Base-by-base conservation (phyloP, 2,797 vertebrate genomes). In the Phyllotis vaccarum region DNA sequence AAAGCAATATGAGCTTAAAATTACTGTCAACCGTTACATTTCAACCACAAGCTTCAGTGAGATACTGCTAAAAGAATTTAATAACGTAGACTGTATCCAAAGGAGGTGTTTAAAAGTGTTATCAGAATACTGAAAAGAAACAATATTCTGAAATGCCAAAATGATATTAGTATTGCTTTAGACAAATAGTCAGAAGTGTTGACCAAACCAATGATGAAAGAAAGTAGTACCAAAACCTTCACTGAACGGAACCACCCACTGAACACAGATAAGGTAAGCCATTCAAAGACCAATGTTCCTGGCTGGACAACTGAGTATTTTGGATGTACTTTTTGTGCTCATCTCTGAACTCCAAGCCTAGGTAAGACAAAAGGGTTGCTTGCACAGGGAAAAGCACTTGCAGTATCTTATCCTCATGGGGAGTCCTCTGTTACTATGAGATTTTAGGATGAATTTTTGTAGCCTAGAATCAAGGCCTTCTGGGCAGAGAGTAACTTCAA, bases 21-120 rank as follows among this genome's bases (percentile, higher is more conserved):
- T 92, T 90, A 96, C 89, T 83, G 31, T 43, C 78, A n/a, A 76
- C 10, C 49, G 86, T n/a, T n/a, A 95, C 91, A 82, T 92, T 82
- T 88, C 76, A 91, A 64, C 7, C 78, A 49, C 76, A 91, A 86
- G 5, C 56, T 92, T 95, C 27, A 82, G 29, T 22, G 52, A 40
- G 13, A 86, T 43, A 31, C 70, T 43, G 6, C 81, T 64, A 10
- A 43, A 79, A 90, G 70, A 90, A 5, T 1, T 74, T 74, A 89
- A 88, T 62, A 74, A 54, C 43, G 74, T 68, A 13, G 91, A 85
- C 16, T 70, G 2, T 68, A 52, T 1, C 79, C 29, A 80, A 83
- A 85, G 37, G n/a, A 86, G 10, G 68, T 80, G 3, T 93, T 90
- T 88, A 56, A 86, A 95, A 90, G 6, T 3, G 5, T 68, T 83